Evolutionary conservation across 1,140 invertebrate genomes (phyloP), one percentile per base, ranked within the genome.

Genomic region (Acromyrmex heyeri): DNA sequence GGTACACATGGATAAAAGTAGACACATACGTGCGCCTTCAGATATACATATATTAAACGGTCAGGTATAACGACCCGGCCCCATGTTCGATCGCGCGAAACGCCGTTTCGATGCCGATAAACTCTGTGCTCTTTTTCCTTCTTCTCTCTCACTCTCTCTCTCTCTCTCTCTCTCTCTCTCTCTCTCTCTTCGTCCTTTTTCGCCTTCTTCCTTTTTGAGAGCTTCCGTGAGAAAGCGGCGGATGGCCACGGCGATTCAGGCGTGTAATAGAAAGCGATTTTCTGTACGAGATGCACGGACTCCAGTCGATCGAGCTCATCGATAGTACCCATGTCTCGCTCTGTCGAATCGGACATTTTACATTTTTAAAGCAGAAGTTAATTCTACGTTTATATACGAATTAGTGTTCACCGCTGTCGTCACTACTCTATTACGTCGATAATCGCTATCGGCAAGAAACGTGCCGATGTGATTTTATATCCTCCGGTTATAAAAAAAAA

Each of bases 191-290:
- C 59, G 10, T 76, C 10, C 44, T 64, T 70, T 78, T 65, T 78
- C 57, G n/a, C n/a, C 61, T 64, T 48, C 73, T 72, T 65, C 48
- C 12, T 73, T 55, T 75, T 53, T 24, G 53, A 34, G 76, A 75
- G 70, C 85, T 86, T 61, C 75, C 34, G 48, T 57, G 70, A 69
- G 77, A 61, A 78, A 82, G n/a, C 27, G 61, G 24, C 53, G 77
- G 55, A 44, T 65, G 67, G 59, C 30, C 16, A 55, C 7, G 50
- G 12, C 70, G 86, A 82, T 62, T 79, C 62, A 86, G 86, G 64
- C 59, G 78, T 88, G 81, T 67, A 88, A 88, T 83, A 38, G 67
- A 82, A 53, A 50, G 55, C 86, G 70, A 86, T 90, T 91, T 90
- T 87, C 70, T 87, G 76, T 86, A 91, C 16, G 24, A 38, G 57